Base-by-base conservation (phyloP, 1,140 invertebrate species). In the Ostrea denselamellosa region DNA sequence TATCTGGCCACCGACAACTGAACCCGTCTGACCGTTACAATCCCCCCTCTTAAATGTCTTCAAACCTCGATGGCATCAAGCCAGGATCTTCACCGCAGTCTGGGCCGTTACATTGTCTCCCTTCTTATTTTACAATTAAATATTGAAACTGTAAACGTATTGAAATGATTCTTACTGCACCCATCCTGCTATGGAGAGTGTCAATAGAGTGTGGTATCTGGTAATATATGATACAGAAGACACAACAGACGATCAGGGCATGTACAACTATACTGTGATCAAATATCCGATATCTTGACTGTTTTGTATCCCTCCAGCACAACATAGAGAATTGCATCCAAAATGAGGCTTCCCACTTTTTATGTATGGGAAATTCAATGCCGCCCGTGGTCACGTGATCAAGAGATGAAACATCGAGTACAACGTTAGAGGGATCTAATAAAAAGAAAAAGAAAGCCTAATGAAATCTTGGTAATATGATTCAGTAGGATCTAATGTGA, bases 221-320 rank as follows among this genome's bases (percentile, higher is more conserved):
- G 90, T 97, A 97, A 97, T 97, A 98, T 28, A 98, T 95, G 3
- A 97, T 95, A 5, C 97, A 97, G 4, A 97, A 96, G 93, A 97
- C 95, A 82, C 97, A 91, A 0, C 96, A 97, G 68, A 98, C 93
- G 0, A 96, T 96, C 81, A 97, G 95, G 0, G 97, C 97, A 94
- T 97, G 97, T 28, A 97, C 95, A 96, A 97, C 97, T 93, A 97
- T 97, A 71, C 97, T 94, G 92, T 97, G 97, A 22, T 97, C 97
- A 28, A 98, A 94, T 96, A 98, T 97, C 62, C 97, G 95, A 2
- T 97, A 96, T 89, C 96, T 95, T 44, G 97, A 97, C 94, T 97
- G 97, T 94, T 96, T 96, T 94, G 97, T 98, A 94, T 97, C 97
- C 89, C 97, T 94, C 93, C 96, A 96, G 56, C 97, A 97, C 88